Evolutionary conservation across 2,797 vertebrate species (phyloP), one percentile per base, ranked within the genome.

Genomic region (Aplochiton taeniatus): DNA sequence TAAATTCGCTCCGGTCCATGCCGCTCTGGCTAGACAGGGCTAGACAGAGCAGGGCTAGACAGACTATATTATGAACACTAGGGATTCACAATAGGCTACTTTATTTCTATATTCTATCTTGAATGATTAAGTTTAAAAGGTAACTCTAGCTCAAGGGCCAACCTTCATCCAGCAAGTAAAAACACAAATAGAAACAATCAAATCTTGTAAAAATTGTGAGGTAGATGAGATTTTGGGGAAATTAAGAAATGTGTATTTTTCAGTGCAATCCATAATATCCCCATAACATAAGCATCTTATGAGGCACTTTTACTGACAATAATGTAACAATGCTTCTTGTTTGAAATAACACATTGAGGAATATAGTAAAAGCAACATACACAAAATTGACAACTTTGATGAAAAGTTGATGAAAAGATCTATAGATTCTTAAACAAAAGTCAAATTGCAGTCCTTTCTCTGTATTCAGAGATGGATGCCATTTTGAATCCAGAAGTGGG

Each of bases 1-100:
- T 43, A 61, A 59, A 66, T 14, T 9, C 47, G 66, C 60, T 41
- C 17, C 65, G 66, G 69, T 17, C 41, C 67, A 76, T 77, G 78
- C 83, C 75, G 31, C 31, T 31, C 6, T 31, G 3, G 31, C 31
- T 31, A 6, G 31, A 31, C 31, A 31, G 31, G 31, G 3, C 31
- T 31, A 31, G 31, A 31, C 31, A 31, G 31, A 31, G 2, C 31
- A 31, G 31, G 31, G 3, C 31, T 31, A 31, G 31, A 31, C 31
- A 31, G 31, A 31, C n/a, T n/a, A 3, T 6, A 31, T 31, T 6
- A 31, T 31, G 6, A 2, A 31, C 31, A 31, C 31, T 31, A 31
- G 31, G 2, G 31, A 31, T 31, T 31, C 31, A 31, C 31, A 31
- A n/a, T n/a, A 31, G 31, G 6, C 31, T 31, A 48, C 51, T 60